A percentile compares a stretch with the other conserved stretches of the same genome.
phyloP scores from a whole-genome alignment of 2,797 vertebrate genomes.

The Tokudaia tokunoshimensis region DNA sequence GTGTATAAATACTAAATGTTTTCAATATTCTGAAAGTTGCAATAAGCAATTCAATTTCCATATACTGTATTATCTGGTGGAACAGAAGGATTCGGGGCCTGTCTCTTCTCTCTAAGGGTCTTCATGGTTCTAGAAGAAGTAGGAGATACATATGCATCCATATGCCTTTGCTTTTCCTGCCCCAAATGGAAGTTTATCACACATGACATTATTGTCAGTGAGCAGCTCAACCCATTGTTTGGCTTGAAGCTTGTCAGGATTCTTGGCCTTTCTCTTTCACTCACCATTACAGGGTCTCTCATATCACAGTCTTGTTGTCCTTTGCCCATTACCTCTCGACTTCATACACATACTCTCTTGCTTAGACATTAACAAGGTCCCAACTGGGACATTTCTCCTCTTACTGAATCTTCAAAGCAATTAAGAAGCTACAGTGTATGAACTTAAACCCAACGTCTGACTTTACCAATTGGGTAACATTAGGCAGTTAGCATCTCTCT shows the following conservation, averaged over 20 bases:
- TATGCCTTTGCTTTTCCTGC: not conserved
- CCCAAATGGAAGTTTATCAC: not conserved
- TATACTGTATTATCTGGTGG: fast-evolving
- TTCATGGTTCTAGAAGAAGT: not conserved
- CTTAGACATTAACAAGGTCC: not conserved
- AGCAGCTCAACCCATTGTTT: not conserved
- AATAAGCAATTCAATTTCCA: not conserved
- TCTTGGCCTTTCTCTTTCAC: not conserved
- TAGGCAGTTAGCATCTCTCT: too few relatives aligned
- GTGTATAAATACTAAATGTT: not conserved
- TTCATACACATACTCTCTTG: not conserved
- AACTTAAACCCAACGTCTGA: not conserved
- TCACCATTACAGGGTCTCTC: not conserved
- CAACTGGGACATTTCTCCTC: not conserved
- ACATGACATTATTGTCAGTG: not conserved
- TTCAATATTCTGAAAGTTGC: not conserved
- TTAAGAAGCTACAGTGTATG: not conserved
- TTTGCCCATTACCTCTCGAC: not conserved
- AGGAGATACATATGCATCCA: not conserved
- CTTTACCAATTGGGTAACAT: not conserved
- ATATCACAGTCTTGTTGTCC: not conserved
- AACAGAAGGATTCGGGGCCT: not conserved
- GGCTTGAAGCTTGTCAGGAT: not conserved
- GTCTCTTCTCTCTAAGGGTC: not conserved
- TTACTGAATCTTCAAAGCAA: not conserved